Percentiles rank a stretch among this genome's conserved stretches.
phyloP scores from a whole-genome alignment of 2,113 vertebrate species.

The Clinocottus analis region DNA sequence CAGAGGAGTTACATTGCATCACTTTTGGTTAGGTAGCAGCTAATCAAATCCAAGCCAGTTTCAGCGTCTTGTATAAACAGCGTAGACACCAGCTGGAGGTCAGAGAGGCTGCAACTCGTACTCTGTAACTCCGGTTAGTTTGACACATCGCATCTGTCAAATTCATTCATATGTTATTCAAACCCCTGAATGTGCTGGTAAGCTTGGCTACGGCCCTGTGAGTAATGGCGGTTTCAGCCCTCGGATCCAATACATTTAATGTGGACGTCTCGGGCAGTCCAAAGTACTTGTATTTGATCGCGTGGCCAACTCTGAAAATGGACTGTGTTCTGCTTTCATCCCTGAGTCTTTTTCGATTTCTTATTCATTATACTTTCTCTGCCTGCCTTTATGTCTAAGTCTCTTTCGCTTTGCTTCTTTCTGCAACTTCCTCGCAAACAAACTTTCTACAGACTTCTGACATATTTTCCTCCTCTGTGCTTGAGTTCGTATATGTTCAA shows the following conservation, averaged over 20 bases:
- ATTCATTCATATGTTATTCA: conserved; percentile 48
- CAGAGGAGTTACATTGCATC: conserved; percentile 6
- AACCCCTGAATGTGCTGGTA: conserved; percentile 22
- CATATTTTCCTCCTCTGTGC: conserved; percentile 38
- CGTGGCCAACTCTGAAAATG: conserved; percentile 47
- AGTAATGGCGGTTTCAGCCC: conserved; percentile 27
- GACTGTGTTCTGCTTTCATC: conserved; percentile 50
- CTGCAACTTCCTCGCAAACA: conserved; percentile 48
- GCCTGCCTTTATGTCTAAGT: conserved; percentile 18
- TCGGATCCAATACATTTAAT: conserved; percentile 40
- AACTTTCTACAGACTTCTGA: conserved; percentile 20
- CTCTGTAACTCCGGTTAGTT: conserved; percentile 9
- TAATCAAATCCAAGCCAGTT: conserved; percentile 30
- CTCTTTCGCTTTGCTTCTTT: conserved; percentile 4
- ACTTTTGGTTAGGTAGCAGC: background rate
- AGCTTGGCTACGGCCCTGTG: conserved; percentile 17
- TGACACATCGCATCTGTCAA: conserved; percentile 53
- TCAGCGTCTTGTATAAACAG: conserved; percentile 36
- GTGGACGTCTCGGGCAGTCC: conserved; percentile 32
- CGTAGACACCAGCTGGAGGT: conserved; percentile 8
- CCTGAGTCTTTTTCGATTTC: conserved; percentile 44
- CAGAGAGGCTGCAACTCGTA: conserved; percentile 4
- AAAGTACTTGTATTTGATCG: conserved; percentile 41
- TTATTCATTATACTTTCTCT: conserved; percentile 1
- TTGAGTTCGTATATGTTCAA: conserved; percentile 26